Evolutionary conservation across 2,888 invertebrate species (phyloP).

Genomic region (Mythimna lalbum): DNA sequence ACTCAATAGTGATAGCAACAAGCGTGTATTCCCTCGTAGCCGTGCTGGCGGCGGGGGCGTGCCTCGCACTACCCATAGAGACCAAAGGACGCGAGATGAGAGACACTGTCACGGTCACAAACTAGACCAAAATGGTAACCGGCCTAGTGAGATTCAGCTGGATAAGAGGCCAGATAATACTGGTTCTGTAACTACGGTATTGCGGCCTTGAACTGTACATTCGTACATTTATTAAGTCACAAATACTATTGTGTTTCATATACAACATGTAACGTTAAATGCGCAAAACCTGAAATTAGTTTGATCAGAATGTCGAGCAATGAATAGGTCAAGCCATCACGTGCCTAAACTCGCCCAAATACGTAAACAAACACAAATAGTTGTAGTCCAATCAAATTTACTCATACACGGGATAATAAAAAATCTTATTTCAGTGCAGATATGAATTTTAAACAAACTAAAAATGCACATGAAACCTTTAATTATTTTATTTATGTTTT

Average conservation of each 20-base stretch:
- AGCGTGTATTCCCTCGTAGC: constrained; percentile 95
- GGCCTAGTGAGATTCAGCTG: neutral
- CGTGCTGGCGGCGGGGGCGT: constrained; percentile 93
- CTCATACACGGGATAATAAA: too few species aligned
- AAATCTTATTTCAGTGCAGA: too few species aligned
- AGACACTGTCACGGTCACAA: constrained; percentile 85
- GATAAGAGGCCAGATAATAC: neutral
- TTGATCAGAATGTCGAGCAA: too few species aligned
- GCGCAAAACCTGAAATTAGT: too few species aligned
- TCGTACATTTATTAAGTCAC: constrained; percentile 6
- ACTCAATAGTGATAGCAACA: constrained; percentile 93
- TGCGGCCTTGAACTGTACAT: constrained; percentile 2
- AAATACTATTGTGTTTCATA: neutral
- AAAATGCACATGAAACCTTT: too few species aligned
- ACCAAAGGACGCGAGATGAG: constrained; percentile 94
- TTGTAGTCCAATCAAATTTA: too few species aligned
- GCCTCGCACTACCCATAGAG: constrained; percentile 96
- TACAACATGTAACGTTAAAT: too few species aligned
- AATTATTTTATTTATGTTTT: too few species aligned
- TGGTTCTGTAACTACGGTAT: neutral
- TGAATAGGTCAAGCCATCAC: too few species aligned
- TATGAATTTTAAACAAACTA: too few species aligned
- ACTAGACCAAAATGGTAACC: constrained; percentile 53
- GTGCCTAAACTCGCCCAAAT: too few species aligned
- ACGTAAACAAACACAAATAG: too few species aligned